Percentiles rank a stretch among this genome's conserved stretches.
phyloP scores from a whole-genome alignment of 2,888 invertebrate genomes.

The Willowsia nigromaculata region DNA sequence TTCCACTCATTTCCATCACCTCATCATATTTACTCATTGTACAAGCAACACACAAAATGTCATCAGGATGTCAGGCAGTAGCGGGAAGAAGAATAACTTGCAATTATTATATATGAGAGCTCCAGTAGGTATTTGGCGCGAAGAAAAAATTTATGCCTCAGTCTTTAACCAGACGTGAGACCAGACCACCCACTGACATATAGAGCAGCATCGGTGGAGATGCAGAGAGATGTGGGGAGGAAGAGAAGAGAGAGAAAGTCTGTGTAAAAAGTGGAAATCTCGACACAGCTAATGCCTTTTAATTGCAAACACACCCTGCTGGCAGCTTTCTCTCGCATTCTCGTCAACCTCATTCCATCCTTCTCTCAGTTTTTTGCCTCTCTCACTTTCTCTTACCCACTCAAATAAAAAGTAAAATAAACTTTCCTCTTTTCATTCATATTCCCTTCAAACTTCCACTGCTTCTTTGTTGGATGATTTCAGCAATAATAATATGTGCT shows the following conservation, averaged over 20 bases:
- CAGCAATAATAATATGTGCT: not conserved
- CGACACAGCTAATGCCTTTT: constrained; percentile 69
- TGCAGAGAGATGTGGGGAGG: not conserved
- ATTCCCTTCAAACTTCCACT: not conserved
- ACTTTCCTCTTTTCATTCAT: constrained; percentile 24
- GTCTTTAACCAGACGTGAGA: constrained; percentile 53
- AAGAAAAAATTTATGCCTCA: constrained; percentile 19
- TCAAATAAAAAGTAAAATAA: not conserved
- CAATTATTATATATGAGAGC: not conserved
- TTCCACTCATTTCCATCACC: not conserved
- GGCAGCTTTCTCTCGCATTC: constrained; percentile 9
- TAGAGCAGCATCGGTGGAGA: not conserved
- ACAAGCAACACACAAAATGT: not conserved
- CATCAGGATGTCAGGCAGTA: not conserved
- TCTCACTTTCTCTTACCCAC: not conserved
- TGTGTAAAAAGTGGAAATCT: constrained; percentile 26
- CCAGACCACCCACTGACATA: constrained; percentile 18
- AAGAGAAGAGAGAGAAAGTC: not conserved
- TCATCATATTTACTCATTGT: not conserved
- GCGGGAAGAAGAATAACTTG: not conserved
- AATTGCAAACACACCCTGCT: constrained; percentile 75
- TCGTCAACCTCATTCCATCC: not conserved
- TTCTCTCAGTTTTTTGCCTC: not conserved
- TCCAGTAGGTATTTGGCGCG: not conserved
- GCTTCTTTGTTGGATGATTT: not conserved